Conservation (phyloP, 1,140 invertebrate species). For the Penaeus japonicus region DNA sequence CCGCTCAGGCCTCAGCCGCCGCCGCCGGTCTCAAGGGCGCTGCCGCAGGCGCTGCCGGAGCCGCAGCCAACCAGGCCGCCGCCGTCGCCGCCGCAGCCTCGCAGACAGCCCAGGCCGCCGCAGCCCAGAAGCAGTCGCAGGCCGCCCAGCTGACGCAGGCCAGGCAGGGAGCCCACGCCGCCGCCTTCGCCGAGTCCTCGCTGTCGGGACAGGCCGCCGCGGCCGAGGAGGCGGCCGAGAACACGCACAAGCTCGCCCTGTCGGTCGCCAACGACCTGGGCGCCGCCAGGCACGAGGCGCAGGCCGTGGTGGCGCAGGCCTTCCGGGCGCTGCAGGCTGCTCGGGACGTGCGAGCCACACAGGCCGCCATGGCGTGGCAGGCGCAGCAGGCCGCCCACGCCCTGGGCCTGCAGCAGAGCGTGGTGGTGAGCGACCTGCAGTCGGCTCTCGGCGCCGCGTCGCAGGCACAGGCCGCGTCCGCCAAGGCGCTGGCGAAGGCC, state of each 20-base stretch:
- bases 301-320: background rate
- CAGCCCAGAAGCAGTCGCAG: background rate
- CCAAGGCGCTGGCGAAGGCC: background rate
- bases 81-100: background rate
- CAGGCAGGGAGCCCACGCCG: background rate
- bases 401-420: background rate
- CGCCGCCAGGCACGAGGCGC: slow-evolving; percentile 47
- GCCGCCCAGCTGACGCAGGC: background rate
- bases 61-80: background rate
- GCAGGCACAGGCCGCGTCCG: background rate
- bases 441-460: background rate
- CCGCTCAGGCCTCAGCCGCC: background rate
- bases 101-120: background rate
- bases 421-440: background rate
- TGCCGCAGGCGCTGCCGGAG: background rate
- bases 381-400: background rate
- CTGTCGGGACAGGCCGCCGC: background rate
- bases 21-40: background rate
- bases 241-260: background rate
- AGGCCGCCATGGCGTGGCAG: slow-evolving; percentile 1
- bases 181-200: background rate
- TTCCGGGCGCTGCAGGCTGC: background rate
- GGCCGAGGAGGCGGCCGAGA: background rate
- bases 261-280: background rate
- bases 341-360: background rate